Evolutionary conservation across 2,113 vertebrate species (phyloP).

Genomic region (Danio rerio): GRCz12tu NC_133176.1:13284001-13284500

Average conservation of each 20-base stretch:
- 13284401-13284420: too few relatives aligned
- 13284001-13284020: not conserved
- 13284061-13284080: constrained; percentile 9
- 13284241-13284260: constrained; percentile 92
- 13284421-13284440: too few relatives aligned
- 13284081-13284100: not conserved
- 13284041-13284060: constrained; percentile 8
- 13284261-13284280: constrained; percentile 77
- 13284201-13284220: constrained; percentile 91
- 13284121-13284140: constrained; percentile 2
- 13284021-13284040: constrained; percentile 4
- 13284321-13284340: too few relatives aligned
- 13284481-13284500: too few relatives aligned
- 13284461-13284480: too few relatives aligned
- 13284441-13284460: too few relatives aligned
- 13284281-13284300: constrained; percentile 29
- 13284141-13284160: constrained; percentile 7
- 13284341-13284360: too few relatives aligned
- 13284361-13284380: too few relatives aligned
- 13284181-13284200: not conserved
- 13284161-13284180: constrained; percentile 1
- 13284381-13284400: too few relatives aligned
- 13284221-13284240: constrained; percentile 91
- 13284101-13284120: not conserved
- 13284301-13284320: not conserved